Conservation (phyloP, 2,888 invertebrate genomes). For the Nebria salina region DNA sequence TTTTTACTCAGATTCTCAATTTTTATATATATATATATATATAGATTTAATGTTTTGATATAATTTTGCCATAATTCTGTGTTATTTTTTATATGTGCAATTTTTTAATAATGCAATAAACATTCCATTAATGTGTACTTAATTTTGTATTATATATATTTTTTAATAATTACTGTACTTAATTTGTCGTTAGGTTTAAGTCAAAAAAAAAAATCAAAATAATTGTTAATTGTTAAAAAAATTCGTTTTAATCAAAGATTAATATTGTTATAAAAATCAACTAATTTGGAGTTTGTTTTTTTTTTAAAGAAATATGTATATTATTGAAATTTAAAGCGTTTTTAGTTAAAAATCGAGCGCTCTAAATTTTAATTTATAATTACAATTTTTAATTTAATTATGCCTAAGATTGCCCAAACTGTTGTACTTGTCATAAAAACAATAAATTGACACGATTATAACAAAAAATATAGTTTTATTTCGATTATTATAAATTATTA, state of each 20-base stretch:
- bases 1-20: not conserved
- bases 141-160: not conserved
- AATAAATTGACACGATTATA: slow-evolving; percentile 34
- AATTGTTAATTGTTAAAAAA: not conserved
- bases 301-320: too few species aligned
- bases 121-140: not conserved
- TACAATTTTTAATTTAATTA: slow-evolving; percentile 5
- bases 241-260: not conserved
- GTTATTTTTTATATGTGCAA: not conserved
- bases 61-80: not conserved
- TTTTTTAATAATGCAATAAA: not conserved
- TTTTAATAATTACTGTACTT: not conserved
- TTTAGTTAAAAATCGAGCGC: not conserved
- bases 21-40: not conserved
- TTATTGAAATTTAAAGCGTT: too few species aligned
- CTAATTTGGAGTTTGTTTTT: not conserved
- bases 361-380: not conserved
- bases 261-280: slow-evolving; percentile 1
- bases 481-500: not conserved
- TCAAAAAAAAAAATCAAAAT: too few species aligned
- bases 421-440: slow-evolving; percentile 25
- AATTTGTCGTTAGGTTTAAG: not conserved
- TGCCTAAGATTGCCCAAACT: slow-evolving; percentile 41
- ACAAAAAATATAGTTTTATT: slow-evolving; percentile 36
- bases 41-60: not conserved